Evolutionary conservation across 2,888 invertebrate genomes (phyloP), one percentile per base, ranked within the genome.

Genomic region (Clivina fossor): DNA sequence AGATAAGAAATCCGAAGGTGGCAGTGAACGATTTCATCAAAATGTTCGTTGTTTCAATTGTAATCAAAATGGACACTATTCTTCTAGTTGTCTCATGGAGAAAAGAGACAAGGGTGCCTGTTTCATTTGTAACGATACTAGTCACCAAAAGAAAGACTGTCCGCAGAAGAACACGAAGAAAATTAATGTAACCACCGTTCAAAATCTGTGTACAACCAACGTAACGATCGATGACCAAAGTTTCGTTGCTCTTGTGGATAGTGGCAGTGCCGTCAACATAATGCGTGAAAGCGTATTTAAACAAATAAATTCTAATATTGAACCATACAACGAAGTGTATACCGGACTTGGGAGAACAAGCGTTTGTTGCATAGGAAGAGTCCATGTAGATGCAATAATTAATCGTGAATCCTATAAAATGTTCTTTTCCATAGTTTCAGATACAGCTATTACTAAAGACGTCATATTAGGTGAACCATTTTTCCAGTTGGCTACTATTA

Each of bases 11-110:
- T 11, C 2, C 2, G 2, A 2, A n/a, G n/a, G n/a, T n/a, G n/a
- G n/a, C n/a, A n/a, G n/a, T n/a, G n/a, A n/a, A n/a, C n/a, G n/a
- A n/a, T n/a, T n/a, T n/a, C n/a, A n/a, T 8, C 1, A 9, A 13
- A 2, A 41, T 22, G 11, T 41, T 1, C 19, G 24, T 15, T 41
- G 41, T 22, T 41, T 22, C 22, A 41, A 41, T 11, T 41, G 41
- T 20, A 11, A 11, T 24, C 5, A 41, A 11, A 1, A 22, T 1
- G 41, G 41, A 5, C 41, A 41, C 20, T 41, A 41, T 20, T 41
- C 41, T 1, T 22, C 41, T 4, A 41, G 41, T 8, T 41, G 41
- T 24, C 22, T n/a, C 20, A 5, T 22, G 5, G 1, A 5, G 22
- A 3, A 20, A 11, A 2, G 41, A 11, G 3, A 8, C 2, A 41